Evolutionary conservation across 2,888 invertebrate genomes (phyloP), one percentile per base, ranked within the genome.

Genomic region (Nezara viridula): DNA sequence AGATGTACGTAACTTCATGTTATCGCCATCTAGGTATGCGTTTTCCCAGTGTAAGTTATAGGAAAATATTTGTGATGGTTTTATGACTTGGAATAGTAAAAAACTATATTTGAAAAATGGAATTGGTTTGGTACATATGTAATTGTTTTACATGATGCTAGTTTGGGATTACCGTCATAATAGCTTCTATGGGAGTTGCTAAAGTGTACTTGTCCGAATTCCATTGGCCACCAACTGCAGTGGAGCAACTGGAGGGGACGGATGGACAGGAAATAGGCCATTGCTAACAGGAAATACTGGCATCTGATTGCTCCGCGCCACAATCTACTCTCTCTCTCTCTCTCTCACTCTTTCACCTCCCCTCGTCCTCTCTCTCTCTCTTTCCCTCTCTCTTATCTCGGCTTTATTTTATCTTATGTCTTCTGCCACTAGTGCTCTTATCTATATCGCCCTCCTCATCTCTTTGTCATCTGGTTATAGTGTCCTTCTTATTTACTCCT

Each of bases 341-440:
- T 24, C 60, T 37, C 32, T 32, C 55, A 87, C 86, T 88, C 86
- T 85, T 85, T 88, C 86, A 87, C 55, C 12, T 27, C 21, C 21
- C n/a, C 37, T 87, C 81, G 85, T 86, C 87, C 77, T 86, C 85
- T 89, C 90, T 88, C 90, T 86, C 89, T 86, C 89, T 90, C 89
- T 49, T 87, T 89, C 89, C 90, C 88, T 85, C 87, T 90, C 90
- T 90, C 90, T 90, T 91, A 87, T 90, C 86, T 90, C 89, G 66
- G 66, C 52, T 81, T 87, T 88, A 37, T 86, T 52, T 73, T 89
- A 86, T 52, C 37, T 88, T 50, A 73, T 89, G 49, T 88, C 44
- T 93, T 92, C 92, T 92, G 92, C 92, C 92, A 91, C 91, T 91
- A 91, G 92, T 92, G 92, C 93, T 92, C 93, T 92, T 92, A 92